Evolutionary conservation across 2,797 vertebrate genomes (phyloP), one percentile per base, ranked within the genome.

Genomic region (Meriones psammophilus): DNA sequence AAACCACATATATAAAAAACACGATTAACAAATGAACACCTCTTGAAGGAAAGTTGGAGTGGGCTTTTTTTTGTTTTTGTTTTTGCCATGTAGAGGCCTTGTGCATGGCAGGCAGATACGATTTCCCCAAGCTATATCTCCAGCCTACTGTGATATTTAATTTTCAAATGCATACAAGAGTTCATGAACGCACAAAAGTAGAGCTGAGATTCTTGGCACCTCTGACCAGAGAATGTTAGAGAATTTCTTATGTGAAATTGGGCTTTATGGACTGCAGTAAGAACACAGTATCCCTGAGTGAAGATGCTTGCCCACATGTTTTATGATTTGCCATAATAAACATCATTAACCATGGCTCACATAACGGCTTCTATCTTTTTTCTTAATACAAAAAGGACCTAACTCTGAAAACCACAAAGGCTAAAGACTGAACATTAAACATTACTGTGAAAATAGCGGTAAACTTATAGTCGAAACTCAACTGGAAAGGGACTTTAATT

Each of bases 11-110:
- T 33, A 71, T 30, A 56, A 36, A 22, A 56, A 54, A 36, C 42
- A 85, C 60, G 15, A n/a, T 54, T 73, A 58, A 56, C 22, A 80
- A 74, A 74, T 50, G 36, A 60, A 66, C 83, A 62, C 68, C 66
- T 92, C 20, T 76, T 88, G 56, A 87, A 89, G 30, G 24, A 36
- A 76, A 96, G 28, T 24, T 91, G 56, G 50, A 83, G 8, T 68
- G 39, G 71, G 50, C 10, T 42, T 8, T 36, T 42, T 46, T 88
- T 64, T 15, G 76, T 13, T 9, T 50, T 54, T 13, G 42, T 30
- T 80, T 80, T 56, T 90, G 50, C 0, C 2, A 9, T 80, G 17
- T 81, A 8, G 26, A 69, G 10, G 9, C 66, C 18, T 80, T 42
- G 50, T 42, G 3, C 26, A 0, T 91, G 36, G 46, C 10, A 60